Percentiles rank a stretch among this genome's conserved stretches.
Conservation (phyloP, 2,113 vertebrate genomes). For the Enhydra lutris region DNA sequence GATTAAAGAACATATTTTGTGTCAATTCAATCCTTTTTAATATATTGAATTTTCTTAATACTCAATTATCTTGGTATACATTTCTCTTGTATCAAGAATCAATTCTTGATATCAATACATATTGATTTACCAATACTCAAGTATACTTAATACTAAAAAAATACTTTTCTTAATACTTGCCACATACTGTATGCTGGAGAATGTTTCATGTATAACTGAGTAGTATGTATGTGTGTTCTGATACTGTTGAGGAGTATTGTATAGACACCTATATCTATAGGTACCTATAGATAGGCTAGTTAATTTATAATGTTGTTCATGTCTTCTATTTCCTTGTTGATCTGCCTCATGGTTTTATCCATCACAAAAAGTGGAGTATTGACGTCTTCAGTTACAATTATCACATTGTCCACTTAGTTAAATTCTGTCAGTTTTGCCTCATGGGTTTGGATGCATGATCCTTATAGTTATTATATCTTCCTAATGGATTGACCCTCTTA, state of each 20-base stretch:
- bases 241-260: background rate
- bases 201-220: background rate
- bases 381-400: background rate
- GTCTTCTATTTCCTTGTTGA: background rate
- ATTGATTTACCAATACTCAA: too few species aligned
- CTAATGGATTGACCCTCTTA: background rate
- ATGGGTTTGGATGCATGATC: background rate
- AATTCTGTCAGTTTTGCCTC: background rate
- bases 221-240: background rate
- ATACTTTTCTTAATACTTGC: too few species aligned
- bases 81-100: too few species aligned
- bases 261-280: background rate
- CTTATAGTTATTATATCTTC: background rate
- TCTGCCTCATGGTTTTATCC: background rate
- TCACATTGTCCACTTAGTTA: background rate
- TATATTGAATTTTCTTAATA: background rate
- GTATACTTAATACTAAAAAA: too few species aligned
- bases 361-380: background rate
- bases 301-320: background rate
- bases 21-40: background rate
- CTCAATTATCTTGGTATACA: too few species aligned
- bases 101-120: too few species aligned
- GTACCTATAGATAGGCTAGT: background rate
- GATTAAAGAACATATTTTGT: background rate
- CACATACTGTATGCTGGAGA: background rate